Conservation (phyloP, 2,888 invertebrate species). For the Eupithecia tripunctaria region DNA sequence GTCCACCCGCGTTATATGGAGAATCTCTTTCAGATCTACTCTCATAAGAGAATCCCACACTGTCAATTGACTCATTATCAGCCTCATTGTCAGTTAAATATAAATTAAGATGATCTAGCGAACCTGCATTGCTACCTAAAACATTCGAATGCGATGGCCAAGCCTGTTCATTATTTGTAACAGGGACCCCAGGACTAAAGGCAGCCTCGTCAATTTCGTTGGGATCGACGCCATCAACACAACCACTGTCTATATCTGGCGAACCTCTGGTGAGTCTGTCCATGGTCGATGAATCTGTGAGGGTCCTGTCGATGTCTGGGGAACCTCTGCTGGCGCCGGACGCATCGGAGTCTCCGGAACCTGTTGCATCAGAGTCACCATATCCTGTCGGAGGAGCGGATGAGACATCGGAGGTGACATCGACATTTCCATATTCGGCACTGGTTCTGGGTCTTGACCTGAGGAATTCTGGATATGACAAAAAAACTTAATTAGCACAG, state of each 20-base stretch:
- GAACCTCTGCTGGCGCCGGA: background rate
- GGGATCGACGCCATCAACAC: slow-evolving; percentile 17
- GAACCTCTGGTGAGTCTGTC: slow-evolving; percentile 15
- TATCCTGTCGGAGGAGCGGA: background rate
- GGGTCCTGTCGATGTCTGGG: slow-evolving; percentile 2
- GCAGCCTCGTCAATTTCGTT: background rate
- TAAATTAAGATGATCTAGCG: background rate
- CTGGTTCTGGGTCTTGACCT: background rate
- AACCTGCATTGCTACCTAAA: slow-evolving; percentile 3
- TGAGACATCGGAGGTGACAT: background rate
- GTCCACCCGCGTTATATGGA: background rate
- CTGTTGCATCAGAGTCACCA: background rate
- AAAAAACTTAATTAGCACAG: slow-evolving; percentile 19
- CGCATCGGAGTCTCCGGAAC: background rate
- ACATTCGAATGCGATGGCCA: background rate
- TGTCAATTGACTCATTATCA: background rate
- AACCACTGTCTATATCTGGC: slow-evolving; percentile 30
- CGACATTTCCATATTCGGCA: background rate
- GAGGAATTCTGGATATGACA: slow-evolving; percentile 13
- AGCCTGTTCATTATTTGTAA: background rate
- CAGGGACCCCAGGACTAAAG: background rate
- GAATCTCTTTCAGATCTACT: background rate
- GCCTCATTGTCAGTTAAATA: background rate
- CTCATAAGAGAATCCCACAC: background rate
- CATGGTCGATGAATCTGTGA: background rate